Base-by-base conservation (phyloP, 2,888 invertebrate species). In the Myopa tessellatipennis region DNA sequence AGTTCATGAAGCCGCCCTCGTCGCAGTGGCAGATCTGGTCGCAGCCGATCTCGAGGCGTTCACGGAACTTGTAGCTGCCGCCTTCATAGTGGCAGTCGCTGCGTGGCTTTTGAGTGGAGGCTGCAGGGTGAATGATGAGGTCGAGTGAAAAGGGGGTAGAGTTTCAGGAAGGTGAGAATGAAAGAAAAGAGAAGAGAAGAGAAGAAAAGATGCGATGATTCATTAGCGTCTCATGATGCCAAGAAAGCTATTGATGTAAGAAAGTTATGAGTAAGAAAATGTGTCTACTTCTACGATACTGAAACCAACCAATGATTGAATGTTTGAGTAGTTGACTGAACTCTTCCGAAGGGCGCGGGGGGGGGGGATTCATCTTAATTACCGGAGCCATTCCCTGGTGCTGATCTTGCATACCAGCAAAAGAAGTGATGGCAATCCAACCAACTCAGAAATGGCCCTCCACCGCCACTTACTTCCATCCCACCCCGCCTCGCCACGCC, bases 1-100 rank as follows among this genome's bases (percentile, higher is more conserved):
- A 95, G n/a, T 92, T 92, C 80, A 95, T 91, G 79, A 92, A 89
- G 45, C 95, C 95, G 74, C 91, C 93, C 10, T 91, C 91, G 80
- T 94, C 93, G 84, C 97, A 97, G 63, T 91, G 90, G 85, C 97
- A 97, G 58, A 93, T 91, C 85, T 93, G 92, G 74, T 93, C 92
- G 85, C 97, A 97, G n/a, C 93, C 95, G 80, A 95, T 93, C 85
- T 94, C 92, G 88, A 96, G 93, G 26, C 91, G 92, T 81, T 94
- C 92, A 5, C 95, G 95, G 68, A 93, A 91, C 70, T 92, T 90
- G 83, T 95, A 93, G 0, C 94, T 93, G 79, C 92, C 92, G 92
- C 80, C 92, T 91, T 88, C 92, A 91, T 80, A 86, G 7, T 85
- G 82, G 77, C 89, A 89, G 77, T 87, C 88, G 70, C 77, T 82